Evolutionary conservation across 2,888 invertebrate species (phyloP).

Genomic region (Latheticus oryzae): DNA sequence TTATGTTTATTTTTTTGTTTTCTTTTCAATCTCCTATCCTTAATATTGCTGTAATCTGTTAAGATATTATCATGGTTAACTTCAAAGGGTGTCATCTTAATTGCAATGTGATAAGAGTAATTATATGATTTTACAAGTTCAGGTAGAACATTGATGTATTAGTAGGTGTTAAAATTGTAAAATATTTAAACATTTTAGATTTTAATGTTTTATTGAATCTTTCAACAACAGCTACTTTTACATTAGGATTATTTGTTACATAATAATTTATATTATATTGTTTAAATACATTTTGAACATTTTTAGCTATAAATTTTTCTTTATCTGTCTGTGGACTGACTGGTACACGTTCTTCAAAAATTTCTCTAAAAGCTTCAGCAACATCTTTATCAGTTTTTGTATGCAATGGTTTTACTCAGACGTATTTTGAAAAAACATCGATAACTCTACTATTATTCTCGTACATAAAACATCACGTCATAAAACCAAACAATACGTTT

Average conservation of each 20-base stretch:
- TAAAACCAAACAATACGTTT: too few relatives aligned
- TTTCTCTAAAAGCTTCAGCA: constrained; percentile 40
- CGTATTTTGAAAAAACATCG: constrained; percentile 57
- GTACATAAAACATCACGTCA: too few relatives aligned
- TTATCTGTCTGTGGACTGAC: constrained; percentile 28
- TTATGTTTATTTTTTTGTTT: not conserved
- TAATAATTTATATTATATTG: constrained; percentile 25
- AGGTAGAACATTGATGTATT: constrained; percentile 51
- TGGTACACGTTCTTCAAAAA: constrained; percentile 26
- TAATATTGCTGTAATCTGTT: constrained; percentile 32
- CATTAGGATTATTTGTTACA: constrained; percentile 49
- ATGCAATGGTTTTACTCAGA: constrained; percentile 54
- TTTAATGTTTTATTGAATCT: constrained; percentile 54
- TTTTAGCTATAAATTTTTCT: constrained; percentile 28
- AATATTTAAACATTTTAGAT: constrained; percentile 45
- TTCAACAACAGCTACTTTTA: constrained; percentile 56
- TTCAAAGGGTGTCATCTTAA: constrained; percentile 44
- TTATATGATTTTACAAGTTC: constrained; percentile 50
- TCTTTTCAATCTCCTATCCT: not conserved
- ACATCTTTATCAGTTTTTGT: constrained; percentile 50
- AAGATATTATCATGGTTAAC: constrained; percentile 27
- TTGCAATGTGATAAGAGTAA: constrained; percentile 44
- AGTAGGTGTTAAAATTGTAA: constrained; percentile 43
- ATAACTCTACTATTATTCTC: too few relatives aligned
- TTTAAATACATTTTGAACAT: constrained; percentile 31